Percentiles rank a stretch among this genome's conserved stretches.
phyloP scores from a whole-genome alignment of 2,113 vertebrate genomes.

The Melanotaenia duboulayi region DNA sequence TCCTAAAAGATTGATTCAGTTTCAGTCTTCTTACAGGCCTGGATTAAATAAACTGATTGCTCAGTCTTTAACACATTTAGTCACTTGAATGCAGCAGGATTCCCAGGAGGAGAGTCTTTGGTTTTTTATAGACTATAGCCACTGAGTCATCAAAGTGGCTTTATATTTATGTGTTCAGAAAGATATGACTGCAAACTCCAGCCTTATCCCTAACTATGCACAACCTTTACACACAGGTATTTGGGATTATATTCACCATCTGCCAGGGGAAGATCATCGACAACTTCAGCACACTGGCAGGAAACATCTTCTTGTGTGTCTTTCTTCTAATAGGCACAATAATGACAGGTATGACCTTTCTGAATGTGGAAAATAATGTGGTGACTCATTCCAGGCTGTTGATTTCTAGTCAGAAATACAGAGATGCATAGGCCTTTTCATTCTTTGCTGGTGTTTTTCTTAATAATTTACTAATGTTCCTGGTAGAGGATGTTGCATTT shows the following conservation, averaged over 20 bases:
- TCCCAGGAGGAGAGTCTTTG: too few species aligned
- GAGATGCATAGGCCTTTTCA: not conserved
- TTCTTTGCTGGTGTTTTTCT: slow-evolving; percentile 5
- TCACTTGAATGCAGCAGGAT: too few species aligned
- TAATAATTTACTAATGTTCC: slow-evolving; percentile 7
- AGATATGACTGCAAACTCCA: not conserved
- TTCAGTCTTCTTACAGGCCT: too few species aligned
- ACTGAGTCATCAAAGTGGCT: not conserved
- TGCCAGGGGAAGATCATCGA: slow-evolving; percentile 92
- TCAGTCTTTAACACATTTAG: too few species aligned
- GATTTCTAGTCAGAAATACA: not conserved
- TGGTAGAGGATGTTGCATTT: slow-evolving; percentile 10
- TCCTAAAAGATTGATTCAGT: too few species aligned
- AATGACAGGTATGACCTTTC: slow-evolving; percentile 86
- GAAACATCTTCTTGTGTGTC: slow-evolving; percentile 93
- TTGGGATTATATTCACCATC: slow-evolving; percentile 95
- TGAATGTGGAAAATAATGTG: not conserved
- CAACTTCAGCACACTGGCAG: slow-evolving; percentile 80
- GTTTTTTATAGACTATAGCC: too few species aligned
- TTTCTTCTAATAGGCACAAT: slow-evolving; percentile 88
- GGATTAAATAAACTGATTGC: not conserved
- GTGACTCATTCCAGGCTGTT: slow-evolving; percentile 19
- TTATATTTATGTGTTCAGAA: not conserved
- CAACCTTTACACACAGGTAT: slow-evolving; percentile 83
- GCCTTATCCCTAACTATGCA: not conserved